Base-by-base conservation (phyloP, 2,113 vertebrate genomes). In the Athene cunicularia region DNA sequence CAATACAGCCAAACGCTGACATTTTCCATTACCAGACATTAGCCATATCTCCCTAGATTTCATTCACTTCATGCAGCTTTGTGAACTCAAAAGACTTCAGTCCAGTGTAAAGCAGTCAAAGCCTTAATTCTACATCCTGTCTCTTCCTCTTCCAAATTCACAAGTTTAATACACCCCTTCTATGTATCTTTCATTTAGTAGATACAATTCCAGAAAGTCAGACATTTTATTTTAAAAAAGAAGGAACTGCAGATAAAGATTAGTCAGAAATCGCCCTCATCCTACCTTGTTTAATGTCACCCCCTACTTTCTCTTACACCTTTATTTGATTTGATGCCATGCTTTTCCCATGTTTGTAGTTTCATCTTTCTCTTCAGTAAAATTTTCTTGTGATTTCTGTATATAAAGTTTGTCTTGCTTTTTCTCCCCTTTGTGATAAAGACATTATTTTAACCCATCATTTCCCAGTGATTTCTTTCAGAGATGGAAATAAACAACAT, bases 371-470 rank as follows among this genome's bases (percentile, higher is more conserved):
- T 77, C 12, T 41, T 86, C 75, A 82, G 67, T 19, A 80, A 60
- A 82, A 53, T 71, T 56, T 90, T 47, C 41, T 41, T 33, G 45
- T 53, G 32, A 41, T 41, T 87, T 83, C 67, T 76, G 1, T 5
- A 49, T 47, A 28, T 12, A 66, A 60, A 45, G 17, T 50, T 80
- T 55, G 13, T 33, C 39, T 77, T 52, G 20, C 5, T 6, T 75
- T 71, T 60, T 37, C 12, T 4, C 9, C 21, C n/a, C 19, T 32
- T 66, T 73, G 28, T 11, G 13, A 70, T 32, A 62, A 58, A 77
- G n/a, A 77, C 1, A 0, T 84, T 63, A 75, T 63, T 89, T 97
- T 95, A 95, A 96, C 95, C 83, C 91, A 81, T 58, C 33, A n/a
- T 52, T 83, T 95, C 64, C 91, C 43, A 63, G 27, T 8, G 3